These are phyloP conservation scores for Colistium nudipinnis DNA, from an alignment of 2,113 vertebrate species.

Conservation along the genomic window DNA sequence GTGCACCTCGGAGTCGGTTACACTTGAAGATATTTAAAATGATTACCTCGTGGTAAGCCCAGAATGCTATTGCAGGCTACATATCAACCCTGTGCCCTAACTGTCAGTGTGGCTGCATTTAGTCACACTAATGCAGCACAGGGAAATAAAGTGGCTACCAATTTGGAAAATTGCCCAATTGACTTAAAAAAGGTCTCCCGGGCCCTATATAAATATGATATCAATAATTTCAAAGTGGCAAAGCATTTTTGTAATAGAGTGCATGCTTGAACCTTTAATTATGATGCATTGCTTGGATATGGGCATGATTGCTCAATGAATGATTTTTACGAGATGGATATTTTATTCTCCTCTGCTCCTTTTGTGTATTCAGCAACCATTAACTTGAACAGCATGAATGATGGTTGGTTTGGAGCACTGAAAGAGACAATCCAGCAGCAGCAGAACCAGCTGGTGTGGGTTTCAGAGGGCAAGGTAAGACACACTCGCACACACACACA, in stretches of 20 bases:
- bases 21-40: neutral
- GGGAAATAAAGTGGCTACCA: no score
- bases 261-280: neutral
- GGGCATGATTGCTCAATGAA: neutral
- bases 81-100: neutral
- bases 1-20: neutral
- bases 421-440: conserved; percentile 96
- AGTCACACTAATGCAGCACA: no score
- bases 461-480: conserved; percentile 98
- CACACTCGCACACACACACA: neutral
- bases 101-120: neutral
- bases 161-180: neutral
- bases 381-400: conserved; percentile 98
- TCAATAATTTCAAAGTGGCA: neutral
- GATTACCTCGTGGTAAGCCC: neutral
- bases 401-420: conserved; percentile 96
- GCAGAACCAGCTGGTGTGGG: conserved; percentile 98
- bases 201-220: neutral
- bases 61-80: no score
- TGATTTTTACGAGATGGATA: neutral
- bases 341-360: conserved; percentile 5
- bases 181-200: neutral
- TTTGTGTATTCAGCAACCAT: conserved; percentile 88
- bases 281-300: neutral
- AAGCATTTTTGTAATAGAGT: neutral